Evolutionary conservation across 2,113 vertebrate genomes (phyloP).

Genomic region (Petrocephalus microphthalmus): DNA sequence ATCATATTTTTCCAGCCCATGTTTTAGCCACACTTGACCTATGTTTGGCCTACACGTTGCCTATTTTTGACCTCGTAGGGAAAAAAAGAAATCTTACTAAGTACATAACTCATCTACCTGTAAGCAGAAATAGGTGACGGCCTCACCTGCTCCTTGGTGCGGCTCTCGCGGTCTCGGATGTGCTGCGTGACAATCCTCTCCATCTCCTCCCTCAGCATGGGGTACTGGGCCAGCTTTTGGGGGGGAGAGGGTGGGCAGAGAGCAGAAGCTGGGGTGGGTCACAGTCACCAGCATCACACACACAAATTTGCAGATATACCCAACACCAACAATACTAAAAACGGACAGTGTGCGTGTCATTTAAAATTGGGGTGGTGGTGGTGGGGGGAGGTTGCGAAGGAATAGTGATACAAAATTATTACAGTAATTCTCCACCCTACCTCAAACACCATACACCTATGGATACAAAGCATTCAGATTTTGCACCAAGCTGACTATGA

Average conservation of each 20-base stretch:
- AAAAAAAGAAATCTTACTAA: too few species aligned
- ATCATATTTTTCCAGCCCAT: too few species aligned
- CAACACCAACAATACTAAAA: neutral
- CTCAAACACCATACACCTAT: neutral
- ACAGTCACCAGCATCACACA: slow-evolving; percentile 6
- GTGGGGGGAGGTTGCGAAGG: too few species aligned
- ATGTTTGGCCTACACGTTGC: too few species aligned
- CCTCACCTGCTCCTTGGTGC: slow-evolving; percentile 86
- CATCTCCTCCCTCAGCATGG: slow-evolving; percentile 93
- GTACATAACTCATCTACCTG: neutral
- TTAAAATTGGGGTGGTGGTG: neutral
- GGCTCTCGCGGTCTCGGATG: slow-evolving; percentile 89
- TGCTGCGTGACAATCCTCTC: slow-evolving; percentile 94
- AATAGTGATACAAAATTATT: neutral
- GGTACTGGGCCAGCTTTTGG: slow-evolving; percentile 87
- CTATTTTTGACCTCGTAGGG: too few species aligned
- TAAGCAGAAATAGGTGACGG: too few species aligned
- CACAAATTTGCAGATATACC: neutral
- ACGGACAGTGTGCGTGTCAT: neutral
- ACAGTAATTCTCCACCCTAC: neutral
- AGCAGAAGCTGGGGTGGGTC: slow-evolving; percentile 28
- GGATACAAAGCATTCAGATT: slow-evolving; percentile 37
- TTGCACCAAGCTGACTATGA: slow-evolving; percentile 19
- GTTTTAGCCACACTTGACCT: too few species aligned
- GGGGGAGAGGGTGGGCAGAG: slow-evolving; percentile 49